Evolutionary conservation across 2,888 invertebrate species (phyloP).

Genomic region (Brachycybe producta): DNA sequence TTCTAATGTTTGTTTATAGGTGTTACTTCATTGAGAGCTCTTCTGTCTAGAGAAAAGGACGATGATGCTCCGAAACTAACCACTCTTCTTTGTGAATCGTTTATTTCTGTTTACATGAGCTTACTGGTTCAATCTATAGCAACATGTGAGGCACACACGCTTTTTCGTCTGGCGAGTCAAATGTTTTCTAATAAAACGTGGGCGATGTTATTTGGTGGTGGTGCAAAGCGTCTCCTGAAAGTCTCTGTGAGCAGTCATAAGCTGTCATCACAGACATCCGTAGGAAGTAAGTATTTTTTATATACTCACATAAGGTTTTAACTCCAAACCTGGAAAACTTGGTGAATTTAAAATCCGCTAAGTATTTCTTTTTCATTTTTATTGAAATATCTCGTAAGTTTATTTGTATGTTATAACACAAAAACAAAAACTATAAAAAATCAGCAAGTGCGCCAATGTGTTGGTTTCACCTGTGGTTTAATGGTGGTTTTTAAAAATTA

Average conservation of each 20-base stretch:
- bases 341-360: neutral
- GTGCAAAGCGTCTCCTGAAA: constrained; percentile 63
- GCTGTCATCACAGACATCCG: constrained; percentile 21
- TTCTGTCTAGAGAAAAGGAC: constrained; percentile 85
- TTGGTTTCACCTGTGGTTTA: no score
- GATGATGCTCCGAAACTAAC: constrained; percentile 85
- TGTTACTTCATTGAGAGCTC: constrained; percentile 77
- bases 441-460: no score
- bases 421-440: no score
- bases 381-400: no score
- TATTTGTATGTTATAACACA: no score
- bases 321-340: neutral
- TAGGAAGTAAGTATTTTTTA: constrained; percentile 37
- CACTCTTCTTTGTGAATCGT: constrained; percentile 81
- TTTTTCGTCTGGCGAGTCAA: constrained; percentile 38
- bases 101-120: constrained; percentile 84
- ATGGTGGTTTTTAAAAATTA: no score
- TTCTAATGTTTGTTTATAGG: constrained; percentile 41
- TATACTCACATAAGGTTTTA: neutral
- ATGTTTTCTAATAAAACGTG: constrained; percentile 34
- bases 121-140: constrained; percentile 83
- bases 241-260: constrained; percentile 46
- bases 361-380: no score
- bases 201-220: constrained; percentile 35
- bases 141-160: constrained; percentile 82